phyloP scores from a whole-genome alignment of 23 tunicate genomes.

The Diplosoma virens region DNA sequence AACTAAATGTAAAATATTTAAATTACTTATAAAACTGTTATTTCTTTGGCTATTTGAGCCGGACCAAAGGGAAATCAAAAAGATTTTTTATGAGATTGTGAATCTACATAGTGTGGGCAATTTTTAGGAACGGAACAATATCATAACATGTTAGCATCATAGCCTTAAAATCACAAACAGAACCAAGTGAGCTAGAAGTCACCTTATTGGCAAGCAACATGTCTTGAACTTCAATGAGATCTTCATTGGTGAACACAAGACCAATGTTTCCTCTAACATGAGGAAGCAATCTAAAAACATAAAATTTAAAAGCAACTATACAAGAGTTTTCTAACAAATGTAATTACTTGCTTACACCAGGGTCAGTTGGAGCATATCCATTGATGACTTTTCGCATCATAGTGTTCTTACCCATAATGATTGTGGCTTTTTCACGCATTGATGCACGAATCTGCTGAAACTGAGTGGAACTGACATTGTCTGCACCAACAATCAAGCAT shows the following conservation, averaged over 20 bases:
- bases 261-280: slow-evolving; percentile 90
- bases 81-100: too few species aligned
- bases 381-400: slow-evolving; percentile 96
- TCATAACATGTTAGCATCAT: too few species aligned
- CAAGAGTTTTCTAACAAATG: too few species aligned
- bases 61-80: too few species aligned
- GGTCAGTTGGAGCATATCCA: slow-evolving; percentile 76
- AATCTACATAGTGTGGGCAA: too few species aligned
- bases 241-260: slow-evolving; percentile 93
- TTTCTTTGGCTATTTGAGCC: too few species aligned
- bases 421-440: slow-evolving; percentile 71
- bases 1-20: too few species aligned
- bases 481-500: slow-evolving; percentile 89
- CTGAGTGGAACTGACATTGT: slow-evolving; percentile 97
- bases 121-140: too few species aligned
- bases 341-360: slow-evolving; percentile 80
- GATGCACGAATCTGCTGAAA: slow-evolving; percentile 91
- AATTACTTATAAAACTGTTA: too few species aligned
- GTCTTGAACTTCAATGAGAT: slow-evolving; percentile 79
- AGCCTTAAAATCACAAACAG: too few species aligned
- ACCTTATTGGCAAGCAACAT: slow-evolving; percentile 89
- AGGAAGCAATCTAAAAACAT: slow-evolving; percentile 64
- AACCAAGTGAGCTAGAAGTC: too few species aligned
- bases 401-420: slow-evolving; percentile 99
- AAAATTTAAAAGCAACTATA: neutral